These are phyloP conservation scores for Marmota flaviventris DNA, from an alignment of 2,113 vertebrate species.

Conservation along the genomic window DNA sequence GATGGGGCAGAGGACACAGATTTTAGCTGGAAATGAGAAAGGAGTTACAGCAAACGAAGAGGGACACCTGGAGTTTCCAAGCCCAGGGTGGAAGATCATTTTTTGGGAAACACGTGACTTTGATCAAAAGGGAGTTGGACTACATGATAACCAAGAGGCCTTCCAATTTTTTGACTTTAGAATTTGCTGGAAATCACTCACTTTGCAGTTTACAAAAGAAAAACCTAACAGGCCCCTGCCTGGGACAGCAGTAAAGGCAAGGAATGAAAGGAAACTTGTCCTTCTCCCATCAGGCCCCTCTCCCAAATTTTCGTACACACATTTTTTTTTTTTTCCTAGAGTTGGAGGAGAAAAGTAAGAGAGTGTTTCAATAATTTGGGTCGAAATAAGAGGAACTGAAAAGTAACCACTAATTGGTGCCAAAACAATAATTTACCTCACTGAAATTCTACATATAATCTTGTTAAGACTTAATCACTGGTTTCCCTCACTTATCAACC, in stretches of 20 bases:
- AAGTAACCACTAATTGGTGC: background rate
- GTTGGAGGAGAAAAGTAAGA: background rate
- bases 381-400: conserved; percentile 12
- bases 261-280: background rate
- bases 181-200: background rate
- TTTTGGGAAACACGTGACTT: too few species aligned
- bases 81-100: background rate
- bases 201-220: background rate
- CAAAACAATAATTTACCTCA: background rate
- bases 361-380: background rate
- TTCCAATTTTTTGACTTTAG: background rate
- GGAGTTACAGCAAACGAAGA: background rate
- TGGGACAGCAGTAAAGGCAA: background rate
- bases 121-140: background rate
- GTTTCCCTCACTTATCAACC: background rate
- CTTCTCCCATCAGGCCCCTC: background rate
- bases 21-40: background rate
- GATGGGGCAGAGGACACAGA: background rate
- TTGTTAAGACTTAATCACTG: background rate
- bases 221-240: background rate
- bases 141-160: background rate
- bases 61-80: background rate
- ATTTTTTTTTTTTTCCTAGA: background rate
- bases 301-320: background rate
- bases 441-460: background rate